A percentile compares a stretch with the other conserved stretches of the same genome.
phyloP scores from a whole-genome alignment of 1,140 invertebrate genomes.

The Proctacanthus coquilletti region DNA sequence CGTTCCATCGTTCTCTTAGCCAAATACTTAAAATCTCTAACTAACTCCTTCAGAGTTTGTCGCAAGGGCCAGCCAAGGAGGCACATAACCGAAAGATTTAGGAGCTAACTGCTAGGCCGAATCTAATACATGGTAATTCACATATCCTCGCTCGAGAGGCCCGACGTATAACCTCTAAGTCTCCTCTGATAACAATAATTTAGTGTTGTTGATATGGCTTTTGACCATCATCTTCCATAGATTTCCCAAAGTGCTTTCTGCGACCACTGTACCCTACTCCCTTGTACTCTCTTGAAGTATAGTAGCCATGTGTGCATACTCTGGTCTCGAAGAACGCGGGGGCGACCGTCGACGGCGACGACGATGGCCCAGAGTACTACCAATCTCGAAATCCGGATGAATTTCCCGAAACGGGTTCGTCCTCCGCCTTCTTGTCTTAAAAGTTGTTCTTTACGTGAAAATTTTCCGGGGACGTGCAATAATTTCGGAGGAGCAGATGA shows the following conservation, averaged over 20 bases:
- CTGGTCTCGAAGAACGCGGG: no score
- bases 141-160: background rate
- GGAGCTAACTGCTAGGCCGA: background rate
- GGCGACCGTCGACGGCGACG: no score
- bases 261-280: no score
- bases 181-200: conserved; percentile 28
- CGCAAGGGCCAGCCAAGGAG: background rate
- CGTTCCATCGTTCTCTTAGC: background rate
- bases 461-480: no score
- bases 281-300: no score
- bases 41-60: background rate
- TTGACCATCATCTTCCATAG: conserved; percentile 24
- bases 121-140: background rate
- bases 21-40: background rate
- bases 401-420: no score
- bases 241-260: conserved; percentile 9
- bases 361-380: no score
- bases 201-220: conserved; percentile 32
- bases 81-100: background rate
- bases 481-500: no score
- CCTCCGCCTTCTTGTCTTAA: no score
- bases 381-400: no score
- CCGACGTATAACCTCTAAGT: background rate
- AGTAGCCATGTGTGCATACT: no score
- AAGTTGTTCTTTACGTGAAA: no score